Percentiles rank a stretch among this genome's conserved stretches.
Evolutionary conservation across 2,113 vertebrate genomes (phyloP).

Genomic region (Lasiurus cinereus): DNA sequence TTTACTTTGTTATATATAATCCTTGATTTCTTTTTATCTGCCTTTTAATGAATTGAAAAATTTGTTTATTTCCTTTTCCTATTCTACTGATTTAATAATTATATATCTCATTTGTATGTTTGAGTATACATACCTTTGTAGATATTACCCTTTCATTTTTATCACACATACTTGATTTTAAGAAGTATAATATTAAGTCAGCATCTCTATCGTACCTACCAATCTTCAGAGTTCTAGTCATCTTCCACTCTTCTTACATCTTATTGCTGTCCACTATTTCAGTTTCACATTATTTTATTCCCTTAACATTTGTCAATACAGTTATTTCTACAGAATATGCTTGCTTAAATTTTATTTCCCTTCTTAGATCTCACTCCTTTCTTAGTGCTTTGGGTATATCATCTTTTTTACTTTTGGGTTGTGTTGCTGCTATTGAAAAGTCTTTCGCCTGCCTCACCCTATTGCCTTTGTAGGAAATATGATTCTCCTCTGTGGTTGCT

Average conservation of each 20-base stretch:
- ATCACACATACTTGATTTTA: slow-evolving; percentile 22
- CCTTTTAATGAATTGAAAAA: background rate
- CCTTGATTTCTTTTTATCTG: slow-evolving; percentile 19
- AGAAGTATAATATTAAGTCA: background rate
- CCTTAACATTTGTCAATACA: background rate
- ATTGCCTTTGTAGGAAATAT: background rate
- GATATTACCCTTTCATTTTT: background rate
- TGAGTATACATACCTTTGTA: background rate
- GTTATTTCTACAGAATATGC: background rate
- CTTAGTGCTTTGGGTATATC: background rate
- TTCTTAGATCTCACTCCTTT: slow-evolving; percentile 24
- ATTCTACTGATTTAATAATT: background rate
- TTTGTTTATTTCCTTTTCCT: slow-evolving; percentile 18
- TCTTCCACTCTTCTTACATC: background rate
- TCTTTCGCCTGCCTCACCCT: background rate
- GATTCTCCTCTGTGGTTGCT: background rate
- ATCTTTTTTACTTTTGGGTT: background rate
- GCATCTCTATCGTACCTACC: background rate
- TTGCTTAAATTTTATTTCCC: background rate
- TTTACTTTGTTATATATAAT: background rate
- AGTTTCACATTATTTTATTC: background rate
- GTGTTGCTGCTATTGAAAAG: background rate
- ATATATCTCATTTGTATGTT: background rate
- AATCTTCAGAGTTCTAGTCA: background rate
- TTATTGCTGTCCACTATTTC: background rate